Conservation (phyloP, 2,113 vertebrate species). For the Phalacrocorax pelagicus region DNA sequence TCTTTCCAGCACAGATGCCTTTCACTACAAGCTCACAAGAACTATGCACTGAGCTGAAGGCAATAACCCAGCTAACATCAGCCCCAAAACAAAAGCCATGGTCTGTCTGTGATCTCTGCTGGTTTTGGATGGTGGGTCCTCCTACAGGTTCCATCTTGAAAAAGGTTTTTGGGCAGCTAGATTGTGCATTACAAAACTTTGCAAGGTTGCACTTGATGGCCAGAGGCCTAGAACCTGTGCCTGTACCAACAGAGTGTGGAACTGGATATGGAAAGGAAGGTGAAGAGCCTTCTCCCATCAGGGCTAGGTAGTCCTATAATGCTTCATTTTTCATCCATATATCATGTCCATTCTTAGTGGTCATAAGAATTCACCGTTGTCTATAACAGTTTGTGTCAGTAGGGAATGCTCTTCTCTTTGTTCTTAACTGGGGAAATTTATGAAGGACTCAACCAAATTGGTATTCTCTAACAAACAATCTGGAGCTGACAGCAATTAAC, state of each 20-base stretch:
- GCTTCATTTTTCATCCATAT: background rate
- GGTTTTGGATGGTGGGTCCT: background rate
- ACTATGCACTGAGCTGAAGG: background rate
- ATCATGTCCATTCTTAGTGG: rapidly evolving
- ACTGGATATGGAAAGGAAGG: background rate
- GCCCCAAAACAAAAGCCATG: background rate
- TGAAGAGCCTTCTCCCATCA: background rate
- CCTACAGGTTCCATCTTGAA: background rate
- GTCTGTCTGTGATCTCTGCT: background rate
- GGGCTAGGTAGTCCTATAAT: background rate
- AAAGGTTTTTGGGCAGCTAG: background rate
- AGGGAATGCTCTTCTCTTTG: background rate
- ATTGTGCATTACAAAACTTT: background rate
- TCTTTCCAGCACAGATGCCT: background rate
- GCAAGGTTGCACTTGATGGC: background rate
- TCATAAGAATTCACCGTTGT: background rate
- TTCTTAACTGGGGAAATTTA: background rate
- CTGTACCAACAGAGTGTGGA: background rate
- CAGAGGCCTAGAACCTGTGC: background rate
- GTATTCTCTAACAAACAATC: background rate
- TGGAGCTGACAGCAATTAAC: background rate
- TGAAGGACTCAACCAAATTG: background rate
- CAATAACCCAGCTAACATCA: background rate
- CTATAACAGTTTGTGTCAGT: background rate
- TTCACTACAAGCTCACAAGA: background rate